Percentiles rank a stretch among this genome's conserved stretches.
phyloP scores from a whole-genome alignment of 1,140 invertebrate species.

The Andrena cerasifolii region DNA sequence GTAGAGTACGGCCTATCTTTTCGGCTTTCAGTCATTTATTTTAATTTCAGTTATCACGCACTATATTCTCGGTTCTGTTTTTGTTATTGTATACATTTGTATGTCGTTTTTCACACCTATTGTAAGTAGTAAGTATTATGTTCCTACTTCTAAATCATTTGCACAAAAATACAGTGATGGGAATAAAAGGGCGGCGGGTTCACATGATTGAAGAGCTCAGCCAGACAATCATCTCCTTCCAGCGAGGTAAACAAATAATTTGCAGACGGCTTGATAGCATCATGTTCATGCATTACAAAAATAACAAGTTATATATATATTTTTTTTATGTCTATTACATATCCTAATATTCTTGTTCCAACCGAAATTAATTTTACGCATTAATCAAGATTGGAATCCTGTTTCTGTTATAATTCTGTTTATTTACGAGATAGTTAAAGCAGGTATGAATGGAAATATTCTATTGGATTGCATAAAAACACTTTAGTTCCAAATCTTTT shows the following conservation, averaged over 20 bases:
- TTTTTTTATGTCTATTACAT: conserved; percentile 38
- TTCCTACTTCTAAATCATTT: conserved; percentile 74
- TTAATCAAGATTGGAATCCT: not conserved
- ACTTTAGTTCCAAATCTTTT: not conserved
- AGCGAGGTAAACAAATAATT: conserved; percentile 91
- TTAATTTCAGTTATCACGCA: conserved; percentile 30
- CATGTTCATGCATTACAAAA: conserved; percentile 65
- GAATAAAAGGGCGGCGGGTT: conserved; percentile 97
- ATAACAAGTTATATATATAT: conserved; percentile 54
- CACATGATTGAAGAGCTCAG: conserved; percentile 99
- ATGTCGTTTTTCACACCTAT: conserved; percentile 35
- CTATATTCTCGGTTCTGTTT: conserved; percentile 6
- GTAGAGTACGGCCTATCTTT: conserved; percentile 24
- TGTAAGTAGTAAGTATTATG: conserved; percentile 53
- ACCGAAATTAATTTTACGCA: not conserved
- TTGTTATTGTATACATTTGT: conserved; percentile 11
- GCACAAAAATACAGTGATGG: conserved; percentile 92
- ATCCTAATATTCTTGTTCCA: conserved; percentile 24
- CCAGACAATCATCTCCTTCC: conserved; percentile 98
- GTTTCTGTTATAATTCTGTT: not conserved
- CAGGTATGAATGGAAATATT: not conserved
- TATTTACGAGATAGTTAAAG: not conserved
- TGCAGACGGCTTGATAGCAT: conserved; percentile 76
- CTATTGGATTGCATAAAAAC: not conserved
- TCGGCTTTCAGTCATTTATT: conserved; percentile 31